Conservation (phyloP, 2,113 vertebrate species). For the Myiagra hebetior region DNA sequence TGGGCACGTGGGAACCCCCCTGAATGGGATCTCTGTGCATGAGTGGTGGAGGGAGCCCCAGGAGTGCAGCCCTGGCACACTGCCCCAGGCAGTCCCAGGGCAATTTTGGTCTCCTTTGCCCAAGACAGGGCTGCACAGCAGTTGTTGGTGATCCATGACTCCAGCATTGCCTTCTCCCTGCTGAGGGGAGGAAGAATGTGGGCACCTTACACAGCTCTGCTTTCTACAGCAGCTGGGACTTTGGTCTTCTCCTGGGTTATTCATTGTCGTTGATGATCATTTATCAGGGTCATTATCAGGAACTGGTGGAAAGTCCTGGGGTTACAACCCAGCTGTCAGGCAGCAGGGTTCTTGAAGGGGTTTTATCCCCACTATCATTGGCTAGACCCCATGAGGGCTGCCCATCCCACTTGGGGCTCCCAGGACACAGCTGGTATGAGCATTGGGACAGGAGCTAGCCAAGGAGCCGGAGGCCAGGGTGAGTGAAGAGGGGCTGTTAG, state of each 20-base stretch:
- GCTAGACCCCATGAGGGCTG: neutral
- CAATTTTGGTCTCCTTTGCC: neutral
- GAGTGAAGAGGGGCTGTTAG: accelerated
- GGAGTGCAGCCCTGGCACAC: accelerated
- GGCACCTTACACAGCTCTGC: neutral
- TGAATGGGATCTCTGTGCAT: neutral
- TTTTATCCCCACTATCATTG: accelerated
- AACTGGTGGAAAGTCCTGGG: neutral
- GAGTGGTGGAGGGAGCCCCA: neutral
- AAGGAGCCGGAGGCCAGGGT: neutral
- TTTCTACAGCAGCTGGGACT: neutral
- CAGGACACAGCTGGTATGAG: neutral
- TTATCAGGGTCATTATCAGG: neutral
- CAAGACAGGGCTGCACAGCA: neutral
- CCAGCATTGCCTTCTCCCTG: neutral
- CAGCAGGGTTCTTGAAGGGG: accelerated
- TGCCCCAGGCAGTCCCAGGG: neutral
- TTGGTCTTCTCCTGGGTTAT: neutral
- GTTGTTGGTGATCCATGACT: neutral
- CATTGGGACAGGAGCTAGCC: accelerated
- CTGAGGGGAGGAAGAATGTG: neutral
- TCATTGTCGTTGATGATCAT: neutral
- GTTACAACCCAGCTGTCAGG: neutral
- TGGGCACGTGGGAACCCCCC: accelerated
- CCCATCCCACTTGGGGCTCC: neutral